These are phyloP conservation scores for Chrysochloris asiatica DNA, from an alignment of 2,113 vertebrate species.

Conservation along the genomic window DNA sequence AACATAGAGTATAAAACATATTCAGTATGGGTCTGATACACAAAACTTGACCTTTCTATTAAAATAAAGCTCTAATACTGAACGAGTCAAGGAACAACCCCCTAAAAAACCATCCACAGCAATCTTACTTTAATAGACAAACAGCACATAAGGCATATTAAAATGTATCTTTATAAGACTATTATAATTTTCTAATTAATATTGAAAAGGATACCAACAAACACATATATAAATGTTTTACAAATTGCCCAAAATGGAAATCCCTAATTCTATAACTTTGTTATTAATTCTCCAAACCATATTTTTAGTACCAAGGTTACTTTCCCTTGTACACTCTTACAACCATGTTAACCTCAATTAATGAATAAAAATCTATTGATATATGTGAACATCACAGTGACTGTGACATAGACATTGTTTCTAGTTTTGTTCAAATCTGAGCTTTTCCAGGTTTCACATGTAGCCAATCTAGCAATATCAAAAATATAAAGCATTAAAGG, in stretches of 20 bases:
- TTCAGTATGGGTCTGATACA: not conserved
- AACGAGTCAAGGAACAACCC: not conserved
- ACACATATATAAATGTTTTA: slow-evolving; percentile 7
- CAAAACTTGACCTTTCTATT: not conserved
- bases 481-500: slow-evolving; percentile 76
- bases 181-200: not conserved
- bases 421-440: slow-evolving; percentile 66
- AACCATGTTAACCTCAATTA: slow-evolving; percentile 5
- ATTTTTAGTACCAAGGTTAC: not conserved
- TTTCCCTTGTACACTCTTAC: not conserved
- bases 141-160: not conserved
- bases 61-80: not conserved
- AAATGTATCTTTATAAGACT: slow-evolving; percentile 9
- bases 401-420: slow-evolving; percentile 24
- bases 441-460: slow-evolving; percentile 76
- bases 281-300: slow-evolving; percentile 24
- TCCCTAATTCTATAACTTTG: not conserved
- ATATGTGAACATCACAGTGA: slow-evolving; percentile 56
- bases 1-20: not conserved
- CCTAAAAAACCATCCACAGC: not conserved
- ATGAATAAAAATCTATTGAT: not conserved
- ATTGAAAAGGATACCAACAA: not conserved
- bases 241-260: slow-evolving; percentile 39
- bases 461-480: slow-evolving; percentile 76
- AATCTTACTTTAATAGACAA: slow-evolving; percentile 18